A percentile compares a stretch with the other conserved stretches of the same genome.
Conservation (phyloP, 1,140 invertebrate genomes). For the Brachionus calyciflorus region DNA sequence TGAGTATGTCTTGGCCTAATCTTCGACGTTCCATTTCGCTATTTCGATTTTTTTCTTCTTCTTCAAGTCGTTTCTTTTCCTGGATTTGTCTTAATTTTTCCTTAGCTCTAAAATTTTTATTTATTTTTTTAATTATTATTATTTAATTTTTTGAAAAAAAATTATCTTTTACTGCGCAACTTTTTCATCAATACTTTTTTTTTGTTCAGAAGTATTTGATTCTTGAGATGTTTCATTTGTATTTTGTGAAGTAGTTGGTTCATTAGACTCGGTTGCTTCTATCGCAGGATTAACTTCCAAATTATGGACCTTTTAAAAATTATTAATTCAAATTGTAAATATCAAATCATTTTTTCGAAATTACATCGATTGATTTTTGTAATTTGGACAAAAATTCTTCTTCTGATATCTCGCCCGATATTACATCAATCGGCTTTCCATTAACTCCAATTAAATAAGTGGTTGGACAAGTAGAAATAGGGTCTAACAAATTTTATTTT, state of each 20-base stretch:
- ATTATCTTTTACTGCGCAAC: not conserved
- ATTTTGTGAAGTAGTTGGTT: not conserved
- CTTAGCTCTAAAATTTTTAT: slow-evolving; percentile 29
- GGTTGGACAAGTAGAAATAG: not conserved
- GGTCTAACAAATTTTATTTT: not conserved
- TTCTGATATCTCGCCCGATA: not conserved
- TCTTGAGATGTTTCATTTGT: not conserved
- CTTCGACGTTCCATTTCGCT: slow-evolving; percentile 71
- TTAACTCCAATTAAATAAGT: slow-evolving; percentile 34
- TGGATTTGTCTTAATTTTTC: slow-evolving; percentile 41
- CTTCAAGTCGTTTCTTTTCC: slow-evolving; percentile 32
- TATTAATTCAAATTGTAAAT: not conserved
- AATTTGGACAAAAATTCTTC: slow-evolving; percentile 27
- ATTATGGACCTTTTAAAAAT: slow-evolving; percentile 17
- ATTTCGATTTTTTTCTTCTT: slow-evolving; percentile 63
- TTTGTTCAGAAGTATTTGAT: not conserved
- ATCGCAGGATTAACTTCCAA: too few relatives aligned
- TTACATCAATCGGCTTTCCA: not conserved
- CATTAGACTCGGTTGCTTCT: not conserved
- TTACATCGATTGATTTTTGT: slow-evolving; percentile 26
- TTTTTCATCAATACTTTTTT: slow-evolving; percentile 27
- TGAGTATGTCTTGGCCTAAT: slow-evolving; percentile 69
- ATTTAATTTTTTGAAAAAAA: not conserved
- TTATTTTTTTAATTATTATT: not conserved
- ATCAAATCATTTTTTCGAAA: not conserved